Evolutionary conservation across 1,140 invertebrate genomes (phyloP), one percentile per base, ranked within the genome.

Genomic region (Saccostrea echinata): DNA sequence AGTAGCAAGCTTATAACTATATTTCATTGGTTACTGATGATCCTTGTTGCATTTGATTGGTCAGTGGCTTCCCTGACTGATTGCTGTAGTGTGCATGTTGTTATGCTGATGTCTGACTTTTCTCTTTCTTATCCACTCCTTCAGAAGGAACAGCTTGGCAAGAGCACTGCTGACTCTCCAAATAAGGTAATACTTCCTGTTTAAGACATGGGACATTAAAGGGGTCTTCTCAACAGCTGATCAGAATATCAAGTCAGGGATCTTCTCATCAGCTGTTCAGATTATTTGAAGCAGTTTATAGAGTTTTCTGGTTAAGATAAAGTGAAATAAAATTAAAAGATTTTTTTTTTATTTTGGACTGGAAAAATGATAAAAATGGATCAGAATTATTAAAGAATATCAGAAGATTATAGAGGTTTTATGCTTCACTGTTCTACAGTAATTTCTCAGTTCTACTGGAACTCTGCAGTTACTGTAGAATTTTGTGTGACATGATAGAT

Each of bases 121-220:
- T 86, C 85, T 86, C 71, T 86, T 61, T 87, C 55, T 83, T 55
- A 71, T 87, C 33, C 80, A 82, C 55, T 53, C 57, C 76, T 84
- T 53, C 64, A 82, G 53, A 87, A 87, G 86, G 86, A 87, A 64
- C 86, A 87, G 64, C 57, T 57, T 83, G 80, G 80, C 57, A 76
- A 55, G 64, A 87, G 57, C 82, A 80, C 80, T 82, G 53, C 51
- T 83, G 86, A 83, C 64, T 87, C 81, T 55, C 53, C 76, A 43
- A 83, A 24, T 76, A 71, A 87, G 86, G 86, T 87, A 87, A 82
- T 87, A 87, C 76, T 83, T 35, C 55, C 81, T 53, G 35, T 30
- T 8, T 71, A 71, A 27, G 68, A 52, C 51, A 82, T 24, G 35
- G 51, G 35, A n/a, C 33, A 51, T 11, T 52, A 51, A 11, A 12